phyloP scores from a whole-genome alignment of 1,140 invertebrate genomes.

The Calosoma granatense region DNA sequence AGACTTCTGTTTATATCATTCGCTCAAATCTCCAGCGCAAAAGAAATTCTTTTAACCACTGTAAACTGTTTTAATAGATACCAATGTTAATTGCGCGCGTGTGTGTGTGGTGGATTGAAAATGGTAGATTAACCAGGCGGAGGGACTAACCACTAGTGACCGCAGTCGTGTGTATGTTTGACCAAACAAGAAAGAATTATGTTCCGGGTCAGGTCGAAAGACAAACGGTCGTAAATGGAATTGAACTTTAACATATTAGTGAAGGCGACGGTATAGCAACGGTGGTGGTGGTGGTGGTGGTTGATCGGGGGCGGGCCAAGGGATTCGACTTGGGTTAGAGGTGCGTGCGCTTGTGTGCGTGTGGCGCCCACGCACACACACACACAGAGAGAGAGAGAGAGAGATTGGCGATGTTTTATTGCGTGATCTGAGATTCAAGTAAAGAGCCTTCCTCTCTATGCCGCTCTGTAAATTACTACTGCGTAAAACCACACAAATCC shows the following conservation, averaged over 20 bases:
- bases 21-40: too few species aligned
- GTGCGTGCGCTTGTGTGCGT: background rate
- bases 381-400: background rate
- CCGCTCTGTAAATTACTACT: constrained; percentile 1
- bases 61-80: too few species aligned
- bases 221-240: constrained; percentile 7
- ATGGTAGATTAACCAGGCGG: too few species aligned
- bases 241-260: constrained; percentile 7
- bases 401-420: background rate
- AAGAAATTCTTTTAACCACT: too few species aligned
- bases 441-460: background rate
- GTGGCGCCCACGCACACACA: background rate
- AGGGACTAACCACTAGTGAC: too few species aligned
- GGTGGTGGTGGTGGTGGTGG: background rate
- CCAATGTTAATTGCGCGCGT: too few species aligned
- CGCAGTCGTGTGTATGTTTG: background rate
- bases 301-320: background rate
- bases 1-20: too few species aligned
- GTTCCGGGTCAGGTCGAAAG: constrained; percentile 2
- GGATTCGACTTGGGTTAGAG: background rate
- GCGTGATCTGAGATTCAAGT: constrained; percentile 8
- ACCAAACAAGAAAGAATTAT: constrained; percentile 8
- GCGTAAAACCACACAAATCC: background rate
- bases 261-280: background rate
- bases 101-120: too few species aligned